These are phyloP conservation scores for Sinosuthora webbiana DNA, from an alignment of 2,113 vertebrate species.

Conservation along the genomic window DNA sequence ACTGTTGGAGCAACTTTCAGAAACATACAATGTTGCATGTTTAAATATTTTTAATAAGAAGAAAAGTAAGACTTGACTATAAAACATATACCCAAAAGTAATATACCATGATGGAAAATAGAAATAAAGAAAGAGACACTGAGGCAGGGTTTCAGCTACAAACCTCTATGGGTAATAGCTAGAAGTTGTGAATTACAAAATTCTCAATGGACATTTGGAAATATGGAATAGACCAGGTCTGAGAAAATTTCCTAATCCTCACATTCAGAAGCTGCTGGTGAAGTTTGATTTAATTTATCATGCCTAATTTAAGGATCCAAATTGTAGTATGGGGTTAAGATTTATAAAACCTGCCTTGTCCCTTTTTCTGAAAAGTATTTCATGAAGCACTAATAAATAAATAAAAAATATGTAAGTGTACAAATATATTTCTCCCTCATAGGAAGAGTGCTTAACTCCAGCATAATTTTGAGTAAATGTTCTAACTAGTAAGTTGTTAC, in stretches of 20 bases:
- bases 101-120: neutral
- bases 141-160: neutral
- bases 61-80: neutral
- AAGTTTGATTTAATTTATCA: neutral
- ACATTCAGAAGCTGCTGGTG: neutral
- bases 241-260: neutral
- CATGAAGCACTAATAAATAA: neutral
- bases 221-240: neutral
- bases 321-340: neutral
- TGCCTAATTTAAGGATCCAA: neutral
- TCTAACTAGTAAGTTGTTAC: neutral
- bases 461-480: neutral
- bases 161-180: neutral
- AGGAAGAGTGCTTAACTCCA: neutral
- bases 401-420: neutral
- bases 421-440: neutral
- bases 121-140: neutral
- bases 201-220: neutral
- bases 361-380: neutral
- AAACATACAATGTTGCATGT: fast-evolving
- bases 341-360: neutral
- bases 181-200: neutral
- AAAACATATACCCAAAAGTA: neutral
- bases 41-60: neutral
- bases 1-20: neutral